Evolutionary conservation across 2,888 invertebrate genomes (phyloP), one percentile per base, ranked within the genome.

Genomic region (Ennomos quercinarius): DNA sequence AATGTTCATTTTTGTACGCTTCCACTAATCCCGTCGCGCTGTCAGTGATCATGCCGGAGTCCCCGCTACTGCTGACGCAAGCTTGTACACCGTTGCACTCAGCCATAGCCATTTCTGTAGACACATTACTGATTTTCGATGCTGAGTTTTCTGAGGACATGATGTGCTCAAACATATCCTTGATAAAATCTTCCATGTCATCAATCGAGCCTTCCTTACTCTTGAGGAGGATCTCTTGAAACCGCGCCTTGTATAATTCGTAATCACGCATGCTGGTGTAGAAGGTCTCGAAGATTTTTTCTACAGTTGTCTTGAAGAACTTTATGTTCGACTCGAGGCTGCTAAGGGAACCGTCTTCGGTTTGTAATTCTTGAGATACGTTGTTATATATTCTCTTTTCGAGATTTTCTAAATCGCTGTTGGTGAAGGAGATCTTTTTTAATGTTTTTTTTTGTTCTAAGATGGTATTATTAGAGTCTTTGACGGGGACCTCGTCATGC

Each of bases 161-260:
- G n/a, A 89, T 86, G 50, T 87, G 78, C 9, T 86, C 82, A 62
- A 91, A 82, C 79, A 89, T 85, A 39, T 89, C 87, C 67, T 78
- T 87, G 45, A 90, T 84, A 56, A 91, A 89, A 2, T 83, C 77
- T 69, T 89, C 88, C 88, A 89, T 88, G 51, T 87, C 86, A 8
- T 67, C 70, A 0, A 88, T 54, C 1, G 83, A 79, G 5, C 86
- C 83, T 2, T 77, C 81, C 37, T 74, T 77, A 62, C 78, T 86
- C 57, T 81, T 88, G 6, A 71, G 70, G 36, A 91, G 64, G 48
- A 91, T 89, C 4, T 84, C 84, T n/a, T 86, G 68, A 66, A 85
- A 91, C 57, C 83, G 83, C 46, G 77, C 72, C 64, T 89, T 91
- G 62, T 87, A 90, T 2, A 72, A 48, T 62, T 91, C 89, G 57